A percentile compares a stretch with the other conserved stretches of the same genome.
These are phyloP conservation scores for Uloborus diversus DNA, from an alignment of 1,140 invertebrate genomes.

Conservation along the genomic window DNA sequence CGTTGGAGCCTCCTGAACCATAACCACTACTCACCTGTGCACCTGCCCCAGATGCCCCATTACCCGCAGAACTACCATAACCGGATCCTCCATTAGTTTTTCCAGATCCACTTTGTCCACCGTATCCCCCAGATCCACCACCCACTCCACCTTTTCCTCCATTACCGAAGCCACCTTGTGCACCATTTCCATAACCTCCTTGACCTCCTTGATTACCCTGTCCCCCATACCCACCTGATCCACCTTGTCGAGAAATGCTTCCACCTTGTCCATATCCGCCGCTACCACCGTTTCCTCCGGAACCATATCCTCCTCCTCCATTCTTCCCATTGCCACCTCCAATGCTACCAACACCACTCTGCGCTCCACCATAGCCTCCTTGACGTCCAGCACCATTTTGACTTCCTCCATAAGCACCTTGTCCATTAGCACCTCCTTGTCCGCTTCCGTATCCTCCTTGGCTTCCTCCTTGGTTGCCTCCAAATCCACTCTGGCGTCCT, in stretches of 20 bases:
- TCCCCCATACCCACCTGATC: background rate
- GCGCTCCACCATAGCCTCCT: constrained; percentile 58
- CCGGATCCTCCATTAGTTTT: background rate
- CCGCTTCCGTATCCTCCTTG: background rate
- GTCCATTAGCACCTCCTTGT: background rate
- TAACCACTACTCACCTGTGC: no score
- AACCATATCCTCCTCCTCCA: constrained; percentile 61
- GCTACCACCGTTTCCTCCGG: background rate
- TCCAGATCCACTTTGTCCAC: background rate
- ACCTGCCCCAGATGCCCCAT: background rate
- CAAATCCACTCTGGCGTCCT: background rate
- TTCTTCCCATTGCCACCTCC: background rate
- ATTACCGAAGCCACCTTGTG: background rate
- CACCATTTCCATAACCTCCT: background rate
- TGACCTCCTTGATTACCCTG: background rate
- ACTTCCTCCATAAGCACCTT: constrained; percentile 56
- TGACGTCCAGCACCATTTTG: constrained; percentile 21
- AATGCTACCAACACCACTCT: constrained; percentile 27
- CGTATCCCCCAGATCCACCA: background rate
- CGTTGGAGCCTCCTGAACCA: background rate
- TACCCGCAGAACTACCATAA: background rate
- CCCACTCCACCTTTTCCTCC: background rate
- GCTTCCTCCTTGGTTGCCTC: background rate
- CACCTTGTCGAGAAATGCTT: background rate
- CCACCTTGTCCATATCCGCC: background rate